A percentile compares a stretch with the other conserved stretches of the same genome.
phyloP scores from a whole-genome alignment of 2,888 invertebrate species.

The Phortica magna region DNA sequence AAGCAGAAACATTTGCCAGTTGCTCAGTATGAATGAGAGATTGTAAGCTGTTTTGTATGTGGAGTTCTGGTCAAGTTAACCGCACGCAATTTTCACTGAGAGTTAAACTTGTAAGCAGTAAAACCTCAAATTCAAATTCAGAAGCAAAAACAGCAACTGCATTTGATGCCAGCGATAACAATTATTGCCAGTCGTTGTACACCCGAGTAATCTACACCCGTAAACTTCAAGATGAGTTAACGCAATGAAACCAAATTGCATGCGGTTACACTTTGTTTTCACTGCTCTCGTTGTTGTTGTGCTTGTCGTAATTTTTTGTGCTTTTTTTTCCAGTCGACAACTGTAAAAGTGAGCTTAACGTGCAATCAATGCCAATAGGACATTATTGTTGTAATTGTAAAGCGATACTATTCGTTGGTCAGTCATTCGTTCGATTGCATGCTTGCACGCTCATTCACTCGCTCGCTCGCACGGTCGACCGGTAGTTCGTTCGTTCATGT shows the following conservation, averaged over 20 bases:
- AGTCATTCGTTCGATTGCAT: background rate
- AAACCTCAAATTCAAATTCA: background rate
- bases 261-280: conserved; percentile 35
- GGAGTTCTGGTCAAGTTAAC: background rate
- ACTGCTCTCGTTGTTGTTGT: conserved; percentile 12
- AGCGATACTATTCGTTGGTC: conserved; percentile 47
- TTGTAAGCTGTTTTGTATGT: background rate
- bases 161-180: too few species aligned
- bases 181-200: background rate
- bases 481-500: conserved; percentile 34
- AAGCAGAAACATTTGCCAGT: too few species aligned
- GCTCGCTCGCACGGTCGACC: conserved; percentile 26
- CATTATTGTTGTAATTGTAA: conserved; percentile 56
- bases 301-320: conserved; percentile 7
- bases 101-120: background rate
- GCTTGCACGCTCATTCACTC: too few species aligned
- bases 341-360: background rate
- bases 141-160: background rate
- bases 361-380: conserved; percentile 35
- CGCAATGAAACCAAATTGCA: conserved; percentile 39
- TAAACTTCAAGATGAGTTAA: background rate
- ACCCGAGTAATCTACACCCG: background rate
- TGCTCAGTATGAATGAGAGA: background rate
- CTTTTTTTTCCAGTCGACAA: background rate
- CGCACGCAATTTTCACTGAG: background rate